These are phyloP conservation scores for Paedocypris micromegethes DNA, from an alignment of 2,797 vertebrate species.

Conservation along the genomic window DNA sequence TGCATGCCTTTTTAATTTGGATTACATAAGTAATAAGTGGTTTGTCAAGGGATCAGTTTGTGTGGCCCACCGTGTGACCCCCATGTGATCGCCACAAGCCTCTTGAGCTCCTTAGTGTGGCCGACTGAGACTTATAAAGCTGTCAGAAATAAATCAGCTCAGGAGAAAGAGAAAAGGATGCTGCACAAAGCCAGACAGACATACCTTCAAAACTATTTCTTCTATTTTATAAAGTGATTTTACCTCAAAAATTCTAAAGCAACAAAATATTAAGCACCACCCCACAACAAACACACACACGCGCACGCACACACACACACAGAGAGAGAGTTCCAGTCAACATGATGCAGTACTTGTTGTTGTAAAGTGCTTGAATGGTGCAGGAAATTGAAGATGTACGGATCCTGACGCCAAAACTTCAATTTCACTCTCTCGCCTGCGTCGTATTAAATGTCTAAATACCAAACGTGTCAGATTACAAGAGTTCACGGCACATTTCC, in stretches of 20 bases:
- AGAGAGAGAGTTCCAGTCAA: too few relatives aligned
- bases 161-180: neutral
- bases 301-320: too few relatives aligned
- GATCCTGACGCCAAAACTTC: neutral
- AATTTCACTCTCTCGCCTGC: neutral
- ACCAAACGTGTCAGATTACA: conserved; percentile 1
- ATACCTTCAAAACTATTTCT: too few relatives aligned
- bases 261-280: too few relatives aligned
- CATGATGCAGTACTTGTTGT: too few relatives aligned
- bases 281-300: too few relatives aligned
- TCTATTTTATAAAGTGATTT: too few relatives aligned
- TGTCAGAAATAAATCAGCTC: too few relatives aligned
- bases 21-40: neutral
- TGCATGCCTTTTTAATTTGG: too few relatives aligned
- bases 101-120: conserved; percentile 29
- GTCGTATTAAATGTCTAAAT: neutral
- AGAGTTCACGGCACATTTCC: neutral
- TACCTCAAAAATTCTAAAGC: too few relatives aligned
- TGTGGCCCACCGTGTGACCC: conserved; percentile 49
- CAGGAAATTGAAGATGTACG: neutral
- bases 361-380: neutral
- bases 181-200: too few relatives aligned
- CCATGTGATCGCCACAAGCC: conserved; percentile 50
- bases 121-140: too few relatives aligned
- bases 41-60: neutral